Conservation (phyloP, 35 echinoderm and acorn worm genomes). For the Lytechinus variegatus region DNA sequence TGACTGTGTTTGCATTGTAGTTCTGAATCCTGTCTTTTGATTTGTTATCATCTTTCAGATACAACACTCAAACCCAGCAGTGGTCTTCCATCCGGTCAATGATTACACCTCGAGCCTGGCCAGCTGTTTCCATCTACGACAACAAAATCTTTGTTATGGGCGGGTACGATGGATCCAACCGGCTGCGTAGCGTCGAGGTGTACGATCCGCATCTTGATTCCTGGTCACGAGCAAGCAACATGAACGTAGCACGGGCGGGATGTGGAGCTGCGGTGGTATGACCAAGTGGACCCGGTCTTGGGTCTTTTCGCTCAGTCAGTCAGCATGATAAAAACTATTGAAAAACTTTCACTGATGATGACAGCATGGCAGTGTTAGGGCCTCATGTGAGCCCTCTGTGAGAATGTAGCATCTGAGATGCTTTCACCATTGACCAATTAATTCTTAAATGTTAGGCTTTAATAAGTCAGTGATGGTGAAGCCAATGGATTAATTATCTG, state of each 20-base stretch:
- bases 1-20: neutral
- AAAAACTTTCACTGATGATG: neutral
- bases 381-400: neutral
- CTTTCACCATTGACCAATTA: too few relatives aligned
- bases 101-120: conserved; percentile 89
- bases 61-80: conserved; percentile 99
- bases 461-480: too few relatives aligned
- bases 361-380: neutral
- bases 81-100: conserved; percentile 95
- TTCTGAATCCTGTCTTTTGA: neutral
- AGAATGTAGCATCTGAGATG: neutral
- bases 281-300: neutral
- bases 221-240: conserved; percentile 83
- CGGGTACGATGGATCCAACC: conserved; percentile 87
- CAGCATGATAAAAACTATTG: neutral
- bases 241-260: conserved; percentile 87
- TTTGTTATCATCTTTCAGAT: conserved; percentile 56
- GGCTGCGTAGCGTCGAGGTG: conserved; percentile 85
- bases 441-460: too few relatives aligned
- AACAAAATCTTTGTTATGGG: conserved; percentile 99
- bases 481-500: neutral
- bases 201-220: conserved; percentile 90
- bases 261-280: conserved; percentile 89
- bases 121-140: conserved; percentile 89
- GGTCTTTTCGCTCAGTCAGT: neutral